These are phyloP conservation scores for Melospiza melodia DNA, from an alignment of 2,113 vertebrate species.

Conservation along the genomic window DNA sequence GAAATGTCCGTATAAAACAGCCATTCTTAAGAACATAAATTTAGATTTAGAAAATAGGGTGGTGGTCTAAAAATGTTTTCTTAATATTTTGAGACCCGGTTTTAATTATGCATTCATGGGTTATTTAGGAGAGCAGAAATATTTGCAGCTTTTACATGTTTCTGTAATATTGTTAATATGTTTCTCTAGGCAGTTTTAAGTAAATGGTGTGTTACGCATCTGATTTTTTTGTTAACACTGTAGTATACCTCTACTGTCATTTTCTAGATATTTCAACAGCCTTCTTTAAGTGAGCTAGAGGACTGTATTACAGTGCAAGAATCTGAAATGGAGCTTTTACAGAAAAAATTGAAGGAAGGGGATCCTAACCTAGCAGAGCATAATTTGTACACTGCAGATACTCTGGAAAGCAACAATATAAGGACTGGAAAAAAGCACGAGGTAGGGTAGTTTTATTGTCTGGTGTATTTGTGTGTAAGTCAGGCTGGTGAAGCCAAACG, in stretches of 20 bases:
- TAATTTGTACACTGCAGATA: neutral
- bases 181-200: neutral
- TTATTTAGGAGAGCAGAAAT: neutral
- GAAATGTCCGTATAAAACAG: neutral
- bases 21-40: neutral
- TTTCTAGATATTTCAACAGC: slow-evolving; percentile 48
- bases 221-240: neutral
- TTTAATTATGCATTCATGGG: neutral
- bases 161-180: neutral
- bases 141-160: neutral
- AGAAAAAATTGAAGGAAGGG: slow-evolving; percentile 63
- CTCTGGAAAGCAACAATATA: slow-evolving; percentile 23
- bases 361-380: slow-evolving; percentile 50
- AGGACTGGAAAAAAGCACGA: slow-evolving; percentile 48
- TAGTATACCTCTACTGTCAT: neutral
- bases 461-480: slow-evolving; percentile 59
- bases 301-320: slow-evolving; percentile 63
- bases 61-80: neutral
- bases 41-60: neutral
- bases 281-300: slow-evolving; percentile 61
- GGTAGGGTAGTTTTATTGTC: slow-evolving; percentile 60
- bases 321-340: slow-evolving; percentile 73
- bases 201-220: neutral
- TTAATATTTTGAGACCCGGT: neutral
- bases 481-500: slow-evolving; percentile 57